These are phyloP conservation scores for Galendromus occidentalis DNA, from an alignment of 1,140 invertebrate genomes.

Conservation along the genomic window DNA sequence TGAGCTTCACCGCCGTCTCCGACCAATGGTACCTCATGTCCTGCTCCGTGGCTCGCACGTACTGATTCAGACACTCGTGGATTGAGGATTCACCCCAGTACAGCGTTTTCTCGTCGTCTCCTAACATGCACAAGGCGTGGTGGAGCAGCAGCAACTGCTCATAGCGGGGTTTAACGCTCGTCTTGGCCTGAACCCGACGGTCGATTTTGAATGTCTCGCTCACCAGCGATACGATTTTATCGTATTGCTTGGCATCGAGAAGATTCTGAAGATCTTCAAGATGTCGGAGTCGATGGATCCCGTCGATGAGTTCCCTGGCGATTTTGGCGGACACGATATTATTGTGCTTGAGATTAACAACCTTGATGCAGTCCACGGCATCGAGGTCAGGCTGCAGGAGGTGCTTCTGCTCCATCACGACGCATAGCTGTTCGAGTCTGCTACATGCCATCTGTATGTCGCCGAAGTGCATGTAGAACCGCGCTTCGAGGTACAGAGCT, in stretches of 20 bases:
- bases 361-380: not conserved
- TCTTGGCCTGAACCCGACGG: not conserved
- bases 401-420: not conserved
- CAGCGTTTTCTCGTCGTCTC: slow-evolving; percentile 39
- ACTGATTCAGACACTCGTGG: slow-evolving; percentile 26
- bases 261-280: not conserved
- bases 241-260: slow-evolving; percentile 32
- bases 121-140: not conserved
- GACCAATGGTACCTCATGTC: slow-evolving; percentile 24
- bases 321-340: not conserved
- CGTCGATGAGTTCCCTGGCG: not conserved
- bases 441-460: slow-evolving; percentile 16
- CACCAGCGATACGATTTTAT: slow-evolving; percentile 19
- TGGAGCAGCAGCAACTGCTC: slow-evolving; percentile 10
- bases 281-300: not conserved
- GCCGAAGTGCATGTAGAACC: slow-evolving; percentile 12
- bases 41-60: slow-evolving; percentile 20
- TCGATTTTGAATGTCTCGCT: slow-evolving; percentile 14
- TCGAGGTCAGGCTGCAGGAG: not conserved
- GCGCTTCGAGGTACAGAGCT: not conserved
- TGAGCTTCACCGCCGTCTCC: slow-evolving; percentile 40
- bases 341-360: slow-evolving; percentile 7
- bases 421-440: slow-evolving; percentile 16
- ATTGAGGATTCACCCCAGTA: slow-evolving; percentile 51
- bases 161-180: not conserved